Conservation (phyloP, 1,140 invertebrate species). For the Drosophila insularis region DNA sequence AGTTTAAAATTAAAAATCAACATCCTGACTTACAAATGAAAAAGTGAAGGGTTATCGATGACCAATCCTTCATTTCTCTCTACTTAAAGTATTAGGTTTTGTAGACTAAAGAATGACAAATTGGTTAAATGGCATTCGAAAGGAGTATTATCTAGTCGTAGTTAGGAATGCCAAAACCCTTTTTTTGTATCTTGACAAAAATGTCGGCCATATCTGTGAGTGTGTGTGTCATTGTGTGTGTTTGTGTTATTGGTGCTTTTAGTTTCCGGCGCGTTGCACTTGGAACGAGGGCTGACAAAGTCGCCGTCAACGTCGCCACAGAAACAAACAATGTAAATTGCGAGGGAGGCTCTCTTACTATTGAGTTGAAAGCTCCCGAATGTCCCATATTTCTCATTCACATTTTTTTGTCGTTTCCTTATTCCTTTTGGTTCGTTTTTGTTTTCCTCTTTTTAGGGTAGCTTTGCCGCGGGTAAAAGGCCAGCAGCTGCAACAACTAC, state of each 20-base stretch:
- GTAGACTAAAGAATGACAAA: too few species aligned
- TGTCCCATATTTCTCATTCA: constrained; percentile 57
- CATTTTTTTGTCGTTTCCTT: neutral
- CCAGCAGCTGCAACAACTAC: constrained; percentile 36
- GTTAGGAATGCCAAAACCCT: neutral
- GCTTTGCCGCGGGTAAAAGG: constrained; percentile 53
- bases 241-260: constrained; percentile 45
- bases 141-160: constrained; percentile 24
- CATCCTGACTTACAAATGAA: too few species aligned
- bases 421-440: constrained; percentile 3
- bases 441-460: constrained; percentile 13
- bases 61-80: too few species aligned
- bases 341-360: constrained; percentile 56
- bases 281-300: constrained; percentile 50
- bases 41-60: too few species aligned
- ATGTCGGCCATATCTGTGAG: constrained; percentile 5
- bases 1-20: too few species aligned
- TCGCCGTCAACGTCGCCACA: constrained; percentile 32
- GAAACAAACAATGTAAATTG: constrained; percentile 74
- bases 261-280: constrained; percentile 67
- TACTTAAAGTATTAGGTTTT: too few species aligned
- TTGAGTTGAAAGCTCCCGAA: constrained; percentile 77
- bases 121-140: too few species aligned
- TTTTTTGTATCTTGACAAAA: constrained; percentile 15
- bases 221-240: constrained; percentile 1